Base-by-base conservation (phyloP, 2,113 vertebrate species). In the Zosterops lateralis region DNA sequence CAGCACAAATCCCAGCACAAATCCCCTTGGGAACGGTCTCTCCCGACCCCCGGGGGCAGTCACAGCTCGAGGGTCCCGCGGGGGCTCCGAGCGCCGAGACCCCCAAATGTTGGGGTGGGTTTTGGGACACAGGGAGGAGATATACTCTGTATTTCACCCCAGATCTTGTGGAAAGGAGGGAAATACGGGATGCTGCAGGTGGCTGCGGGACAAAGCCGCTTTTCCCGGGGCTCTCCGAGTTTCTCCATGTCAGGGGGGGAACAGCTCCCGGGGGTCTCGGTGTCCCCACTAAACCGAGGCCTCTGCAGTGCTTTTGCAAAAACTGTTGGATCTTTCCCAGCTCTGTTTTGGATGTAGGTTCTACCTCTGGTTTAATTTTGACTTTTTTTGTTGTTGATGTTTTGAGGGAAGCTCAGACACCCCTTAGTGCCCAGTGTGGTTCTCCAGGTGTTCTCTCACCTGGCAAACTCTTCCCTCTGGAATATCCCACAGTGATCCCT, bases 171-270 rank as follows among this genome's bases (percentile, higher is more conserved):
- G 64, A 6, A 26, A 2, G 8, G 28, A 67, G n/a, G 21, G 51
- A 1, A 5, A 16, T 12, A 3, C 5, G 22, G 44, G 53, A 6
- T 1, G 10, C 64, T 38, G 77, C 64, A 7, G 53, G 42, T 25
- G 47, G 10, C 25, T 79, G 32, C 1, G 3, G 54, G 79, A 19
- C 25, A 53, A 16, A 34, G 10, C 25, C 1, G 15, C 36, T 61
- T 29, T 51, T 60, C 56, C 56, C 6, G 38, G 19, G 36, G 15
- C 6, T 61, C 16, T 25, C 45, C 1, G 8, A 16, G 45, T 22
- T 29, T 51, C 9, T 20, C 40, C 0, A 1, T 14, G 9, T 14
- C 16, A 10, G 0, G 20, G 9, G 20, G 34, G 31, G 31, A 26
- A 10, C 5, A 34, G 5, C 38, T 15, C 42, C 40, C 3, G 7